Base-by-base conservation (phyloP, 2,888 invertebrate genomes). In the Axea sp. region DNA sequence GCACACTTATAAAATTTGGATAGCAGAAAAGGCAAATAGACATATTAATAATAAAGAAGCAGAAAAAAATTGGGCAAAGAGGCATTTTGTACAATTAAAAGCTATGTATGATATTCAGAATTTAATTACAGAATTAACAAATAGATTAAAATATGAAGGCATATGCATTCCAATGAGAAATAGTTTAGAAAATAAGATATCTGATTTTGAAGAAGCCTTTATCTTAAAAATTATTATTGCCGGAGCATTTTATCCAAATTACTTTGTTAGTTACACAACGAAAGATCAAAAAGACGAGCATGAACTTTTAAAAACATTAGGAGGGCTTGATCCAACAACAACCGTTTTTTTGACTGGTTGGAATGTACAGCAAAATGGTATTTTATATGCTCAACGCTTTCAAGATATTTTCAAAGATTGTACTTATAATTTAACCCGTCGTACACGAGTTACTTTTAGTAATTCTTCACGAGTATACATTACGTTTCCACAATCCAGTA, bases 181-280 rank as follows among this genome's bases (percentile, higher is more conserved):
- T n/a, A n/a, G n/a, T n/a, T n/a, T n/a, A 41, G 86, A 82, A 19
- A 9, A 22, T 9, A 0, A 5, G 4, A 9, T 24, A 5, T 26
- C 22, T 12, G 86, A 88, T 11, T 84, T 87, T 0, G 91, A 93
- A 78, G 90, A 90, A 49, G 88, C 90, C 0, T 88, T 93, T 0
- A 86, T 94, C n/a, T 85, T 94, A 0, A 94, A 94, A 88, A 86
- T 95, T 28, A 90, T 93, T n/a, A 88, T 95, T 24, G 93, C 94
- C 64, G 96, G 95, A 1, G 97, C 97, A 0, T 97, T 97, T 87
- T 98, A 97, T 88, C 98, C 98, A 0, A 93, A 97, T 87, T 98
- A 95, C 87, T 98, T 95, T 88, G 87, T 92, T 11, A 90, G 91
- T 22, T 82, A 88, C 4, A 82, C 84, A 22, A 89, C 90, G 1